Conservation (phyloP, 2,113 vertebrate genomes). For the Stegastes partitus region DNA sequence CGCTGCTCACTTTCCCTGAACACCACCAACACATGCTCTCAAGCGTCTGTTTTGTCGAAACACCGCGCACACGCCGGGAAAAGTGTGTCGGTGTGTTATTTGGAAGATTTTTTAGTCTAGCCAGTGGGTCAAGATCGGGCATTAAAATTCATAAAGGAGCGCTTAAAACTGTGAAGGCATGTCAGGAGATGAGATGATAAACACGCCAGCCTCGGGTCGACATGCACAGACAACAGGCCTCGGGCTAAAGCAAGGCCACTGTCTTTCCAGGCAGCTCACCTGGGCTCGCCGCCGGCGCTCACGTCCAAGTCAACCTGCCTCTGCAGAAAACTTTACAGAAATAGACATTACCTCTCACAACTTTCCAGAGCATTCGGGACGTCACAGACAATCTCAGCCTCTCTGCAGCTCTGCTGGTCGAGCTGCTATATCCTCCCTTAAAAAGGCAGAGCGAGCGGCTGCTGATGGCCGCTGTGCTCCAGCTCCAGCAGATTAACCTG, state of each 20-base stretch:
- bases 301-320: constrained; percentile 16
- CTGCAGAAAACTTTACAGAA: neutral
- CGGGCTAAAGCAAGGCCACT: constrained; percentile 41
- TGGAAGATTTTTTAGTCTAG: constrained; percentile 16
- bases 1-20: constrained; percentile 55
- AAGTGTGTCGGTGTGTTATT: constrained; percentile 45
- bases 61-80: neutral
- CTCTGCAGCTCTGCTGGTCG: neutral
- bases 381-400: neutral
- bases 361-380: neutral
- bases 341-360: neutral
- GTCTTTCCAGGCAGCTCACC: constrained; percentile 30
- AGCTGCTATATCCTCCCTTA: neutral
- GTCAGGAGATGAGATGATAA: constrained; percentile 52
- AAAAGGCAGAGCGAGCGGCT: neutral
- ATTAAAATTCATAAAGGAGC: constrained; percentile 73
- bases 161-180: constrained; percentile 44
- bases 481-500: constrained; percentile 42
- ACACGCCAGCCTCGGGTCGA: constrained; percentile 38
- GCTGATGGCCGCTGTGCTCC: constrained; percentile 12
- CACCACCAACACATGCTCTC: constrained; percentile 32
- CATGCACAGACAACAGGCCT: constrained; percentile 51
- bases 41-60: constrained; percentile 48
- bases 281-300: neutral
- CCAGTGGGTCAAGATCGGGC: constrained; percentile 58